Percentiles rank a stretch among this genome's conserved stretches.
Evolutionary conservation across 2,888 invertebrate species (phyloP).

Genomic region (Margaritifera margaritifera): DNA sequence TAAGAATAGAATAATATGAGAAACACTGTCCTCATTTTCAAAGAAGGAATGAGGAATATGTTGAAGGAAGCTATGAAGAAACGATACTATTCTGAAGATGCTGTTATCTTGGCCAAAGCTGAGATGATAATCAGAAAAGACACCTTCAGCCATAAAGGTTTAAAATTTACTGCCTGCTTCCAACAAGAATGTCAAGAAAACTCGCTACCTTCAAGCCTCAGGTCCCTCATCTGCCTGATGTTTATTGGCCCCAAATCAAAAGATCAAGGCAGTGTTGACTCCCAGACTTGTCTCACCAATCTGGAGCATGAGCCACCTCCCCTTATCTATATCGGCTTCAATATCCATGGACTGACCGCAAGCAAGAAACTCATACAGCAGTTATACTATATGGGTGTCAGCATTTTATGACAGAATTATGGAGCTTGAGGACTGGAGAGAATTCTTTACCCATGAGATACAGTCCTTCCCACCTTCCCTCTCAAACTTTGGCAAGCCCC

Average conservation of each 20-base stretch:
- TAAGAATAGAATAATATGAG: slow-evolving; percentile 12
- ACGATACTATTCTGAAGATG: background rate
- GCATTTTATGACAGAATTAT: slow-evolving; percentile 17
- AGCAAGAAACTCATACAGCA: slow-evolving; percentile 13
- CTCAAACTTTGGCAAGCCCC: too few relatives aligned
- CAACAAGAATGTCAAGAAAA: slow-evolving; percentile 10
- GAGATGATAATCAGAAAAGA: slow-evolving; percentile 9
- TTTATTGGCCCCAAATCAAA: slow-evolving; percentile 12
- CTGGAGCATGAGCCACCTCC: slow-evolving; percentile 14
- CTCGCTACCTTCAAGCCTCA: too few relatives aligned
- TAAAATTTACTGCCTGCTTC: slow-evolving; percentile 12
- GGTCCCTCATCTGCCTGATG: slow-evolving; percentile 1
- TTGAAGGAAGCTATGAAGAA: slow-evolving; percentile 8
- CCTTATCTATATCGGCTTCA: slow-evolving; percentile 13
- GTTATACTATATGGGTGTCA: background rate
- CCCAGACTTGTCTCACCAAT: background rate
- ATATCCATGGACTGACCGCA: slow-evolving; percentile 1
- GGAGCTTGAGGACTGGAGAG: slow-evolving; percentile 16
- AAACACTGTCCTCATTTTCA: slow-evolving; percentile 13
- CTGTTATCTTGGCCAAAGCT: slow-evolving; percentile 7
- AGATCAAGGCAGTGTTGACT: background rate
- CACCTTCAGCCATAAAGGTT: too few relatives aligned
- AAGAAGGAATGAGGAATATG: too few relatives aligned
- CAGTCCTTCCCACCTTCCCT: too few relatives aligned
- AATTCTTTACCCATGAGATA: too few relatives aligned